Conservation (phyloP, 2,113 vertebrate genomes). For the Telmatochromis sp. region DNA sequence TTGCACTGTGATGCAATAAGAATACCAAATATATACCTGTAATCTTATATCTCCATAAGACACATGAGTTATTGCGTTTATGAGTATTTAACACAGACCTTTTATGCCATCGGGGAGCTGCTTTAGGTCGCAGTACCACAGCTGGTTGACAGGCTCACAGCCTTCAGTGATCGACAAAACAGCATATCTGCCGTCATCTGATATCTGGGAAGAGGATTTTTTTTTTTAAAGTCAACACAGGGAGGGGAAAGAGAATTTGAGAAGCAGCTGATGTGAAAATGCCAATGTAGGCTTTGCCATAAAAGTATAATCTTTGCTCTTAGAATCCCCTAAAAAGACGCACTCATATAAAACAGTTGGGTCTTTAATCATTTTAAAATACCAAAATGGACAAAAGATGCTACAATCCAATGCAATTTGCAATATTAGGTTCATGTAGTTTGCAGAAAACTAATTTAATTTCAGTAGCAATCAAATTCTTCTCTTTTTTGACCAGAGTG, state of each 20-base stretch:
- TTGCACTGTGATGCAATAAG: background rate
- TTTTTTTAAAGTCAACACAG: background rate
- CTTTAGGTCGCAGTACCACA: slow-evolving; percentile 76
- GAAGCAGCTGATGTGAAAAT: background rate
- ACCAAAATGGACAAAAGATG: background rate
- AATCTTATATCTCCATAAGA: accelerated
- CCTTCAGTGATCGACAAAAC: slow-evolving; percentile 71
- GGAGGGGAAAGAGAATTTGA: background rate
- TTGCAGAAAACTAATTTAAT: background rate
- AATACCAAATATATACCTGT: background rate
- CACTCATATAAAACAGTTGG: background rate
- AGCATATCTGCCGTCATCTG: slow-evolving; percentile 68
- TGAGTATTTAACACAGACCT: slow-evolving; percentile 36
- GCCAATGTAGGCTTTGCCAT: background rate
- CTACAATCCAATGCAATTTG: background rate
- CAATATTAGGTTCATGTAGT: background rate
- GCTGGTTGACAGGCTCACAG: slow-evolving; percentile 71
- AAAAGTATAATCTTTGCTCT: background rate
- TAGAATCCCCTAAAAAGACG: background rate
- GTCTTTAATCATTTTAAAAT: background rate
- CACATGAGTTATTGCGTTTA: background rate
- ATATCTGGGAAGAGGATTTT: slow-evolving; percentile 45
- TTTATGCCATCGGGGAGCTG: slow-evolving; percentile 63
- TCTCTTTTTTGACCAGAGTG: background rate
- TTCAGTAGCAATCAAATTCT: background rate